Evolutionary conservation across 2,797 vertebrate genomes (phyloP).

Genomic region (Gouania willdenowi): DNA sequence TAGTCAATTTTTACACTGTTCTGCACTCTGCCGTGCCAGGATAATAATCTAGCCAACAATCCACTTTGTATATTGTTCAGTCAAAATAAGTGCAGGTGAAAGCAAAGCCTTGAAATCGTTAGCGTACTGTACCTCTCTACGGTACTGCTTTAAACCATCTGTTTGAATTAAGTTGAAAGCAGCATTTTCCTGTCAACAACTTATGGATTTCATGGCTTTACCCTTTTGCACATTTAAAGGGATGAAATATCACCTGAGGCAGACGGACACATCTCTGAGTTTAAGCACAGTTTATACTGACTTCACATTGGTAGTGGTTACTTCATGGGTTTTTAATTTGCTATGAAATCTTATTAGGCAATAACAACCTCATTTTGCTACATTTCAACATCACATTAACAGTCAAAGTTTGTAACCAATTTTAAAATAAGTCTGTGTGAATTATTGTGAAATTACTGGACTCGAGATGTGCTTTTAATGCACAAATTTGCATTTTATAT

Average conservation of each 20-base stretch:
- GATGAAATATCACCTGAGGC: constrained; percentile 12
- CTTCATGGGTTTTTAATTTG: too few species aligned
- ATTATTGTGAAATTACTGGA: too few species aligned
- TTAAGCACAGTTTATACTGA: too few species aligned
- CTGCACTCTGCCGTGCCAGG: not conserved
- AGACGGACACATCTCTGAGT: too few species aligned
- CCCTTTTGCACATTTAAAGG: not conserved
- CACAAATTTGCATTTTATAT: too few species aligned
- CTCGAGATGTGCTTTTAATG: too few species aligned
- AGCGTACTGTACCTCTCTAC: constrained; percentile 20
- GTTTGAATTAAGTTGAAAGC: constrained; percentile 41
- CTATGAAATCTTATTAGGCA: too few species aligned
- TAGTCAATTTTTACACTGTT: constrained; percentile 17
- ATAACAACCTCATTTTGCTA: too few species aligned
- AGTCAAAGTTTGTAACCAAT: too few species aligned
- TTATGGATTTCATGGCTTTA: constrained; percentile 4
- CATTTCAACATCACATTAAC: too few species aligned
- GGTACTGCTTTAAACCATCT: constrained; percentile 23
- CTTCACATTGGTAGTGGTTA: constrained; percentile 12
- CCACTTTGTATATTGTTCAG: constrained; percentile 17
- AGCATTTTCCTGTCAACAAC: constrained; percentile 20
- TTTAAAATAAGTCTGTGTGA: too few species aligned
- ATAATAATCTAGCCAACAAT: constrained; percentile 6
- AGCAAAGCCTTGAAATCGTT: constrained; percentile 34
- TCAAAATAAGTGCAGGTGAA: constrained; percentile 31